Evolutionary conservation across 2,797 vertebrate species (phyloP).

Genomic region (Sebastes hubbsi): DNA sequence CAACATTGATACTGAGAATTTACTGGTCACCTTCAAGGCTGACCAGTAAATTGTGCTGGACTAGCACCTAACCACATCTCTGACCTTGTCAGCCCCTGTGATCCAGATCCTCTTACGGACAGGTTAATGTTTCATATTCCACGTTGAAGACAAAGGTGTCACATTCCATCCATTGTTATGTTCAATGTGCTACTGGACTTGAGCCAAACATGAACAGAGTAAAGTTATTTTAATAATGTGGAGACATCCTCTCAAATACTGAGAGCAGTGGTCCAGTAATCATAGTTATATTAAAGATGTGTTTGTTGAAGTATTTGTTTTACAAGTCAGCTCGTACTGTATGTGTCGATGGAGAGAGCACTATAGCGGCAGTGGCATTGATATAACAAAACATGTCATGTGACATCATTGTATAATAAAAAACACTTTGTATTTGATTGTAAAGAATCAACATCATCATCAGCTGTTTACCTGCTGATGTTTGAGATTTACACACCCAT

Average conservation of each 20-base stretch:
- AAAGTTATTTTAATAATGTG: background rate
- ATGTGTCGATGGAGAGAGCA: background rate
- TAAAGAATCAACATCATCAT: background rate
- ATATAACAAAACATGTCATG: background rate
- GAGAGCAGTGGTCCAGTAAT: background rate
- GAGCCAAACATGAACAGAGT: background rate
- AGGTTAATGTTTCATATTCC: constrained; percentile 8
- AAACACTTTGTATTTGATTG: background rate
- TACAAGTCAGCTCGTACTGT: background rate
- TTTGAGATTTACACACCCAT: background rate
- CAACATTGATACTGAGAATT: background rate
- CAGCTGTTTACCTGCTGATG: constrained; percentile 9
- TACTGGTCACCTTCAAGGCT: constrained; percentile 24
- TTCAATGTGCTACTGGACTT: background rate
- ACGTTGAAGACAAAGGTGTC: constrained; percentile 26
- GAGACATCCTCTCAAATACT: background rate
- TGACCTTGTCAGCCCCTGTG: constrained; percentile 45
- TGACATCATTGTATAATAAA: background rate
- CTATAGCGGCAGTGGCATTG: background rate
- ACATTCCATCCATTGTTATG: constrained; percentile 15
- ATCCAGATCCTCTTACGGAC: constrained; percentile 47
- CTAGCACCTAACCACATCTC: constrained; percentile 25
- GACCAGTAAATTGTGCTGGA: constrained; percentile 45
- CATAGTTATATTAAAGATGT: too few relatives aligned
- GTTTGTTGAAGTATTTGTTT: background rate